Base-by-base conservation (phyloP, 2,113 vertebrate species). In the Macroglossus sobrinus region DNA sequence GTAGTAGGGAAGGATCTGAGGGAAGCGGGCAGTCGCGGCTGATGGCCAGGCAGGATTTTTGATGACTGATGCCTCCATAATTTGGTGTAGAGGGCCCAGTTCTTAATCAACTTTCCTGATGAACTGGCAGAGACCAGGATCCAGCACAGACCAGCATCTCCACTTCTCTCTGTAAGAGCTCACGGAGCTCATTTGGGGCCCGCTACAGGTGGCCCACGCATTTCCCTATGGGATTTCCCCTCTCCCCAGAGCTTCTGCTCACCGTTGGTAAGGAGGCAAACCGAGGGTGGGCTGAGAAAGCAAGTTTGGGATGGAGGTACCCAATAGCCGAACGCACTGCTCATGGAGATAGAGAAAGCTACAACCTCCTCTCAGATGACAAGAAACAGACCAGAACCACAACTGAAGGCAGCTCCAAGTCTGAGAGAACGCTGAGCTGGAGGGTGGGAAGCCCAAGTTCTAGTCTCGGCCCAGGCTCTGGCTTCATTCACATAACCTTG, bases 141-240 rank as follows among this genome's bases (percentile, higher is more conserved):
- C 4, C 26, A 72, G 72, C 0, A 1, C 21, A 84, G 84, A 71
- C 43, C 1, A 26, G 47, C 2, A 35, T 75, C 3, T 16, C 11
- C 61, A 24, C 43, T 11, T 4, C 45, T 53, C 61, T 53, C 66
- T 15, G 22, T 26, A 50, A 76, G 30, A 9, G 53, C 14, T 72
- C 33, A 10, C 1, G 4, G 53, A 3, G 24, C 16, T 59, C 21
- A 2, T 0, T 3, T 21, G 13, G 33, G 9, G 35, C 28, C 43
- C 13, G 13, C 0, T 5, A 30, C 40, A 68, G 40, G 80, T 5
- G 26, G 35, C 10, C 0, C 2, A 0, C 18, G 40, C 33, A 1
- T 14, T 43, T 55, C 22, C 28, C 24, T 30, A 26, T 0, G 30
- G 30, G 45, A 30, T 5, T 1, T 15, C n/a, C 47, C 45, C 28